Conservation (phyloP, 92 coral and sea anemone genomes). For the Actinernus sp. region DNA sequence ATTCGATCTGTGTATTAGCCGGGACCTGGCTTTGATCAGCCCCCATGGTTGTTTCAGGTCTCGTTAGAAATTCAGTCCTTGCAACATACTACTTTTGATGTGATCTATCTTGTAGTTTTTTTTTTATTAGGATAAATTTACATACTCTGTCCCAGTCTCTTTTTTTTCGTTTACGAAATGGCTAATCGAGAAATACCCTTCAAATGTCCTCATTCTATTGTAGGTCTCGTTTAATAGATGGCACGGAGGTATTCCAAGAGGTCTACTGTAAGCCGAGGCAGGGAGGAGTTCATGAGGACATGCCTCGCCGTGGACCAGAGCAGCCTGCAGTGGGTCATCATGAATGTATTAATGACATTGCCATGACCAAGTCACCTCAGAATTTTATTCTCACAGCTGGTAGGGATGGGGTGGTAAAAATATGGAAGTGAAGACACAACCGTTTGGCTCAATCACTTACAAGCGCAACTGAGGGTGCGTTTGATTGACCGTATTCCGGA, state of each 20-base stretch:
- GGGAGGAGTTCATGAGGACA: constrained; percentile 88
- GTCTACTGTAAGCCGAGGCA: constrained; percentile 90
- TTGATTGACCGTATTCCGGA: no score
- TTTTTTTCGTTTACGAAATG: not conserved
- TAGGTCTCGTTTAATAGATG: constrained; percentile 95
- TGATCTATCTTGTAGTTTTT: no score
- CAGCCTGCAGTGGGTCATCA: constrained; percentile 98
- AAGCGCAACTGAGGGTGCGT: no score
- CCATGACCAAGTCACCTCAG: constrained; percentile 85
- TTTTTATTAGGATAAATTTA: no score
- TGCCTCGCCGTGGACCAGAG: constrained; percentile 97
- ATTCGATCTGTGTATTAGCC: no score
- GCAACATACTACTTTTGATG: no score
- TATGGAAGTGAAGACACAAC: constrained; percentile 78
- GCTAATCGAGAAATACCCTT: not conserved
- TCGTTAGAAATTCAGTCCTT: no score
- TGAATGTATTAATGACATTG: constrained; percentile 95
- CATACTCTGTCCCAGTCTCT: no score
- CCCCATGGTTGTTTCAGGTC: no score
- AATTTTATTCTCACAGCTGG: constrained; percentile 93
- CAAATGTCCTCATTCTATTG: not conserved
- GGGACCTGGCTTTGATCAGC: no score
- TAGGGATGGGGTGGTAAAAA: constrained; percentile 93
- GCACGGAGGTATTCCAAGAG: constrained; percentile 94
- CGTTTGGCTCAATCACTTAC: no score